Evolutionary conservation across 1,140 invertebrate genomes (phyloP), one percentile per base, ranked within the genome.

Genomic region (Drosophila tani): DNA sequence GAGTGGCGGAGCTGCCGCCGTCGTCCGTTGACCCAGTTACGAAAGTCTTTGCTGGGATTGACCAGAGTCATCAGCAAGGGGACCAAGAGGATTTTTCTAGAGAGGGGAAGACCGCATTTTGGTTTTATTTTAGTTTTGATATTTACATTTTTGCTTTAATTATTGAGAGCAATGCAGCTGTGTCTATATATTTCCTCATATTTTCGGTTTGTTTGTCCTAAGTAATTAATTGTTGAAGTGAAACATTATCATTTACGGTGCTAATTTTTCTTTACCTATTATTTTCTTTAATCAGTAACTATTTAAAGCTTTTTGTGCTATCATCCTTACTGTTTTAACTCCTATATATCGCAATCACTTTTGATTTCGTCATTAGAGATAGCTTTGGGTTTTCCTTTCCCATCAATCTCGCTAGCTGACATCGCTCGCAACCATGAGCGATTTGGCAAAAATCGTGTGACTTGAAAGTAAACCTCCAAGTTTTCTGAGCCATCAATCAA

Each of bases 381-480:
- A 60, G 45, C 46, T 29, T 46, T 60, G 68, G 70, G 53, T 40
- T 60, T 73, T 73, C 17, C 46, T 73, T 45, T 12, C 53, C 70
- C 68, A 73, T 73, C 70, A 73, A 73, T 73, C 70, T 73, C 46
- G 12, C 53, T 0, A n/a, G 32, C 41, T 73, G 70, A 73, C 70
- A 73, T 71, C 53, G 43, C 50, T 53, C 41, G n/a, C n/a, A n/a
- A n/a, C n/a, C n/a, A 56, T 49, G 35, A 71, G 65, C 68, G 64
- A 69, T 58, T 70, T 73, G 69, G 69, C 38, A 47, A 40, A 70
- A 66, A 59, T 50, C 29, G 66, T 71, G 66, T 69, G 43, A 71
- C 65, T 59, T 63, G 57, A 47, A 75, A 75, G 56, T 47, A 75
- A 75, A 75, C 68, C 56, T 41, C 27, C 21, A 69, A 55, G 47